Conservation (phyloP, 2,797 vertebrate species). For the Phalanger gymnotis region DNA sequence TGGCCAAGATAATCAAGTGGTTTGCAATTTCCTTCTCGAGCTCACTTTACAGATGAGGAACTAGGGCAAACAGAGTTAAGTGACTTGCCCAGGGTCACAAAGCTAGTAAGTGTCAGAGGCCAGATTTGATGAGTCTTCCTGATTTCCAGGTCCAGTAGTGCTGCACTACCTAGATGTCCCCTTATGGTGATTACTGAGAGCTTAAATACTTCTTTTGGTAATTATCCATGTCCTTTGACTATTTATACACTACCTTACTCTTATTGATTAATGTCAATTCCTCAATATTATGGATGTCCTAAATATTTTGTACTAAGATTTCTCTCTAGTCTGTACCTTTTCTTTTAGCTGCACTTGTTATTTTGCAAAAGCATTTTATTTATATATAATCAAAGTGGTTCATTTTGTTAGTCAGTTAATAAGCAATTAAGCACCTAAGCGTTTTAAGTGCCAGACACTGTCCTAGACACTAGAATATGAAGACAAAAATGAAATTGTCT, state of each 20-base stretch:
- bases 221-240: neutral
- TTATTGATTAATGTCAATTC: neutral
- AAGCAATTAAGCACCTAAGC: neutral
- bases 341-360: neutral
- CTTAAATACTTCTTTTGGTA: neutral
- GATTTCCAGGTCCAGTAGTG: neutral
- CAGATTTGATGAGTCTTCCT: neutral
- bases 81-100: neutral
- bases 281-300: neutral
- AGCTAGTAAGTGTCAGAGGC: neutral
- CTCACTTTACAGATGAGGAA: neutral
- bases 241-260: neutral
- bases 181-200: neutral
- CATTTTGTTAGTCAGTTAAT: neutral
- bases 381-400: neutral
- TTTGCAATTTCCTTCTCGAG: neutral
- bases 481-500: neutral
- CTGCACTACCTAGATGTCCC: neutral
- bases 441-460: neutral
- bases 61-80: neutral
- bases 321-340: neutral
- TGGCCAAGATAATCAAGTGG: neutral
- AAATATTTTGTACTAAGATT: neutral
- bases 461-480: neutral
- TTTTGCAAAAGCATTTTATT: neutral